Percentiles rank a stretch among this genome's conserved stretches.
phyloP scores from a whole-genome alignment of 1,140 invertebrate genomes.

The Ctenoplectra terminalis region DNA sequence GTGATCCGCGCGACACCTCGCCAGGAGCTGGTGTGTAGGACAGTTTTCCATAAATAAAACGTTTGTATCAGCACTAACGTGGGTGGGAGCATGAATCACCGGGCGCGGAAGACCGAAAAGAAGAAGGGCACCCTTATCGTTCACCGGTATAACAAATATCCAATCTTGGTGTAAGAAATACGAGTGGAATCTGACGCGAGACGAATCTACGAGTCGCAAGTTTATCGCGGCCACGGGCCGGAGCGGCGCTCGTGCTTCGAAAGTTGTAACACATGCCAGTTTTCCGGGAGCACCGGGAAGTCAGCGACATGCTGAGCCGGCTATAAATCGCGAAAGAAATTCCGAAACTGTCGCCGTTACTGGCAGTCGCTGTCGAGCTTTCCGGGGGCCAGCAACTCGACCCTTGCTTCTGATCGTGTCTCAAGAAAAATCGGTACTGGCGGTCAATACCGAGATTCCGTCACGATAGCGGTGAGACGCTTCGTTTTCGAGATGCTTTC shows the following conservation, averaged over 20 bases:
- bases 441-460: not conserved
- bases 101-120: not conserved
- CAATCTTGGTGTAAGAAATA: slow-evolving; percentile 41
- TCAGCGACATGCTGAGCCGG: slow-evolving; percentile 58
- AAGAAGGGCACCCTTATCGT: slow-evolving; percentile 17
- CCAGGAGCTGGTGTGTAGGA: not conserved
- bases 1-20: not conserved
- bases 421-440: not conserved
- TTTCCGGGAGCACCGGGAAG: slow-evolving; percentile 50
- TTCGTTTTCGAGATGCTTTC: not conserved
- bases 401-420: not conserved
- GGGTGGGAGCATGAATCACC: slow-evolving; percentile 15
- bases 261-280: slow-evolving; percentile 64
- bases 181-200: slow-evolving; percentile 39
- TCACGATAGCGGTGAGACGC: too few species aligned
- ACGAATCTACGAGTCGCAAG: slow-evolving; percentile 62
- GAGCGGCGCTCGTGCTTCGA: slow-evolving; percentile 33
- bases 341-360: slow-evolving; percentile 70
- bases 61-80: slow-evolving; percentile 34
- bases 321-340: slow-evolving; percentile 64
- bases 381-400: not conserved
- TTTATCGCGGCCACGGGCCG: slow-evolving; percentile 49
- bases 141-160: slow-evolving; percentile 42
- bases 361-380: slow-evolving; percentile 5
- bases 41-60: slow-evolving; percentile 26